Evolutionary conservation across 2,113 vertebrate genomes (phyloP).

Genomic region (Melanotaenia duboulayi): DNA sequence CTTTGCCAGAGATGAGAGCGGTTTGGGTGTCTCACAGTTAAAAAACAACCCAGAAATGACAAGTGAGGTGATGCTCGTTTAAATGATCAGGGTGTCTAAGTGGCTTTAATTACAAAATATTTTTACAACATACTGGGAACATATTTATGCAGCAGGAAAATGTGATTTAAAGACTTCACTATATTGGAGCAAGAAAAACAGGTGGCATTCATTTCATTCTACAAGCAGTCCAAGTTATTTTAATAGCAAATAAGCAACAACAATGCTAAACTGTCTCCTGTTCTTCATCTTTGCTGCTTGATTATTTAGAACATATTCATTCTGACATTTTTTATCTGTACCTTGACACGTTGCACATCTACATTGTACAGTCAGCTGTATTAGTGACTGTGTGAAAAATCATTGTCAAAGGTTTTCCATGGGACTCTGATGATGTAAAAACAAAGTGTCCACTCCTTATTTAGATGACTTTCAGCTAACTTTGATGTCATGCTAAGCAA

Average conservation of each 20-base stretch:
- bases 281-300: conserved; percentile 9
- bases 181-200: conserved; percentile 12
- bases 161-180: conserved; percentile 21
- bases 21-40: background rate
- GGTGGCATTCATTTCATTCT: background rate
- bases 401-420: conserved; percentile 25
- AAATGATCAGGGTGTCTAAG: conserved; percentile 31
- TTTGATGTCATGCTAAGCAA: conserved; percentile 36
- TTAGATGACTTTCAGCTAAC: conserved; percentile 18
- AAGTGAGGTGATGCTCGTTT: conserved; percentile 19
- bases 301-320: conserved; percentile 4
- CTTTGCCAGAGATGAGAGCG: conserved; percentile 1
- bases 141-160: conserved; percentile 12
- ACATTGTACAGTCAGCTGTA: conserved; percentile 7
- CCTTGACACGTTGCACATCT: background rate
- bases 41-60: conserved; percentile 20
- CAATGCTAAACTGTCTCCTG: background rate
- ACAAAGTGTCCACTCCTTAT: conserved; percentile 1
- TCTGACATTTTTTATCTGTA: background rate
- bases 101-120: conserved; percentile 13
- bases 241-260: background rate
- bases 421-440: conserved; percentile 24
- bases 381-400: conserved; percentile 5
- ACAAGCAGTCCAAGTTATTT: conserved; percentile 10
- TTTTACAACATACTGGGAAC: background rate